Base-by-base conservation (phyloP, 2,888 invertebrate species). In the Apeira syringaria region DNA sequence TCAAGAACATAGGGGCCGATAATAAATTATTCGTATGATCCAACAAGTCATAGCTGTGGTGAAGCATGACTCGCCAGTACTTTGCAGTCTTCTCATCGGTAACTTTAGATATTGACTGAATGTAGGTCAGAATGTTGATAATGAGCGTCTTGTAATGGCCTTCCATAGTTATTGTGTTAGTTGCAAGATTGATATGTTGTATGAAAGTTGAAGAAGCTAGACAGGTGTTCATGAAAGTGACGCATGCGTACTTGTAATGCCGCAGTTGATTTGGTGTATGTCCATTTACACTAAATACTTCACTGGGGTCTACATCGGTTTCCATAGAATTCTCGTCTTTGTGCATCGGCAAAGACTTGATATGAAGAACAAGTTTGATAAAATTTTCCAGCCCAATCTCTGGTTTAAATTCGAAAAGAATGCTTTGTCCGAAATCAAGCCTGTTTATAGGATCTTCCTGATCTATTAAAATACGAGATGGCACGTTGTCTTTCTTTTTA, bases 11-110 rank as follows among this genome's bases (percentile, higher is more conserved):
- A 9, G 92, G 90, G 0, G 95, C 93, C 0, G 97, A 95, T 7
- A 98, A 75, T 31, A 98, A 72, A 7, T 93, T 94, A 61, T 96
- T 96, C 1, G 96, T 92, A 70, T 95, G 94, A 61, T 97, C 96
- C 38, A 97, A 77, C 27, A 96, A 90, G 61, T 97, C 96, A 61
- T 95, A 95, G 27, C 93, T 92, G 61, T 95, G 93, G 68, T 96
- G 94, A 7, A 95, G 77, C 77, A 97, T 91, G 0, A 94, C 94
- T 64, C 94, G 94, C 96, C 97, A 97, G 70, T 95, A 98, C 65
- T 95, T 95, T 0, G 92, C 92, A 0, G 91, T 82, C 40, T 91
- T 88, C 26, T 92, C 90, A 53, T 95, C 94, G 0, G 91, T 85
- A 0, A 92, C 88, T 52, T 92, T 92, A 0, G 93, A 92, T 6